Conservation (phyloP, 1,140 invertebrate species). For the Trichonephila clavipes region DNA sequence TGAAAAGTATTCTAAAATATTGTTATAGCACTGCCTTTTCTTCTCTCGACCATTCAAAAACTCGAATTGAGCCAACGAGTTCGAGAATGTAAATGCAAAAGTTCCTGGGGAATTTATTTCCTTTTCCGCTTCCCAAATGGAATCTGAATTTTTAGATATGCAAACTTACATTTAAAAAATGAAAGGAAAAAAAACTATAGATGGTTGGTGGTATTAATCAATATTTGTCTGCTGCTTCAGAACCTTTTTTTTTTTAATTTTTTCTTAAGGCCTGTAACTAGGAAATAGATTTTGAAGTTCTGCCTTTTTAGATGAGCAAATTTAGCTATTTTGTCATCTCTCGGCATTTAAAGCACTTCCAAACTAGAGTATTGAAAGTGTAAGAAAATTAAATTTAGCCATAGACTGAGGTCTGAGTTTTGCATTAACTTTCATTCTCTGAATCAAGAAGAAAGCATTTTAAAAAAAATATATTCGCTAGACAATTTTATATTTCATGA, state of each 20-base stretch:
- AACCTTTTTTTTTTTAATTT: neutral
- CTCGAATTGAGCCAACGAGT: slow-evolving; percentile 10
- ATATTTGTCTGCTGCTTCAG: neutral
- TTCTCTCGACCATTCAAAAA: neutral
- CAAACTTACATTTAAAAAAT: neutral
- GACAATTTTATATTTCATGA: no score
- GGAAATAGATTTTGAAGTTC: neutral
- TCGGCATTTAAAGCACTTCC: no score
- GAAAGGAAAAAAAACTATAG: neutral
- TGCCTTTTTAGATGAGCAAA: neutral
- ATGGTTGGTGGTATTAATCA: neutral
- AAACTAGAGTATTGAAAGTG: no score
- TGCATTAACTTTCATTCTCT: no score
- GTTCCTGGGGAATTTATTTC: neutral
- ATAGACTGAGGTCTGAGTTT: no score
- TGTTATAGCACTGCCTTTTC: neutral
- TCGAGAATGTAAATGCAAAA: neutral
- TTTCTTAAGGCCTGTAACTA: neutral
- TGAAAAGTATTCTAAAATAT: neutral
- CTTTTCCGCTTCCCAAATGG: neutral
- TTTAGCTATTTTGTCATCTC: neutral
- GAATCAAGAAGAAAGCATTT: no score
- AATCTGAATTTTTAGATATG: neutral
- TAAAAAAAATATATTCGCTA: no score
- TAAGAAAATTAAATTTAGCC: no score